Percentiles rank a stretch among this genome's conserved stretches.
phyloP scores from a whole-genome alignment of 2,113 vertebrate genomes.

The Caranx ignobilis region DNA sequence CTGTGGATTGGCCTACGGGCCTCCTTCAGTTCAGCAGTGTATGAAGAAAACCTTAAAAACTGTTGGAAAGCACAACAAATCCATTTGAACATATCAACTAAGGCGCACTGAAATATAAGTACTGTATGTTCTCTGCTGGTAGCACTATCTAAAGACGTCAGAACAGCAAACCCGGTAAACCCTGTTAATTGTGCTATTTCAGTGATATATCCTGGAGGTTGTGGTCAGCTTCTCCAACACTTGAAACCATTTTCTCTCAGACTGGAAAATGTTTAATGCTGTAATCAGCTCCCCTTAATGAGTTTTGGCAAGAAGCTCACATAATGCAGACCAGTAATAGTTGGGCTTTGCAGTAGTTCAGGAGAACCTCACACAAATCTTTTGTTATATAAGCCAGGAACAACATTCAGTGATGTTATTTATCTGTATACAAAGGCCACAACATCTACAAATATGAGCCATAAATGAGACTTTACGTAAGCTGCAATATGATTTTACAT shows the following conservation, averaged over 20 bases:
- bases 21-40: slow-evolving; percentile 43
- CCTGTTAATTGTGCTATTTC: slow-evolving; percentile 30
- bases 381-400: not conserved
- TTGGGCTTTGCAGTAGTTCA: not conserved
- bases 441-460: slow-evolving; percentile 2
- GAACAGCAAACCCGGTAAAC: slow-evolving; percentile 28
- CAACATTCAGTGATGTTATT: not conserved
- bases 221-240: not conserved
- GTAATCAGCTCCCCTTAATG: slow-evolving; percentile 13
- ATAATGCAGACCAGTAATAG: not conserved
- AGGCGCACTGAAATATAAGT: slow-evolving; percentile 8
- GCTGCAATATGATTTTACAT: not conserved
- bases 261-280: not conserved
- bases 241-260: not conserved
- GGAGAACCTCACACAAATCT: not conserved
- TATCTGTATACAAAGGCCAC: not conserved
- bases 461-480: not conserved
- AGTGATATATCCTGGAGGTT: not conserved
- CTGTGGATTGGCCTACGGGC: slow-evolving; percentile 60
- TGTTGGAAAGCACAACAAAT: slow-evolving; percentile 63
- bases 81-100: slow-evolving; percentile 48
- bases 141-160: slow-evolving; percentile 30
- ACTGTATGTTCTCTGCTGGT: slow-evolving; percentile 43
- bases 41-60: slow-evolving; percentile 58
- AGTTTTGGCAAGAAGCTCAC: slow-evolving; percentile 6